phyloP scores from a whole-genome alignment of 2,888 invertebrate genomes.

The Cremastinae sp. region DNA sequence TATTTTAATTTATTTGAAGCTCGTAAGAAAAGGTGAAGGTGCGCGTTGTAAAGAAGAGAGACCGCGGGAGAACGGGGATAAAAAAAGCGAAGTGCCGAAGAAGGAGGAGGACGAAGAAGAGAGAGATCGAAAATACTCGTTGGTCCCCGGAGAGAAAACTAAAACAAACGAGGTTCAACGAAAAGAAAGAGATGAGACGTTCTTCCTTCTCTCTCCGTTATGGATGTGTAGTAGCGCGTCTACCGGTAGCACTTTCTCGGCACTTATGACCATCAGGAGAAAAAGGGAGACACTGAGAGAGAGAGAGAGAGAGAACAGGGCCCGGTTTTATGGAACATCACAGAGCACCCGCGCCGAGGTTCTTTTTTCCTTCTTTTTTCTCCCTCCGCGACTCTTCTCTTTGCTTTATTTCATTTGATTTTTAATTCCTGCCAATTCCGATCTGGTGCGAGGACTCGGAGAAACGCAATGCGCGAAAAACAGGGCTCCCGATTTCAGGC shows the following conservation, averaged over 20 bases:
- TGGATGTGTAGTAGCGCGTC: constrained; percentile 27
- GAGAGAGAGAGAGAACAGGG: constrained; percentile 43
- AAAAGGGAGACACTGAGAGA: constrained; percentile 43
- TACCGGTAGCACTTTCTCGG: constrained; percentile 54
- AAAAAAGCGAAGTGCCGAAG: constrained; percentile 63
- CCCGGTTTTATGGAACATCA: constrained; percentile 70
- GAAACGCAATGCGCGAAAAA: constrained; percentile 65
- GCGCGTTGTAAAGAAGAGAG: constrained; percentile 31
- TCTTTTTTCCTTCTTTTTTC: constrained; percentile 65
- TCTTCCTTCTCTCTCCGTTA: constrained; percentile 1
- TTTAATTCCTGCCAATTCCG: constrained; percentile 74
- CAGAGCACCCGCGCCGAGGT: constrained; percentile 70
- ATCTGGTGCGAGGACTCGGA: constrained; percentile 58
- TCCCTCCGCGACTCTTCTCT: constrained; percentile 66
- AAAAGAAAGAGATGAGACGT: constrained; percentile 35
- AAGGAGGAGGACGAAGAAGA: constrained; percentile 54
- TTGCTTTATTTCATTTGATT: constrained; percentile 74
- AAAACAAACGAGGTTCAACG: constrained; percentile 47
- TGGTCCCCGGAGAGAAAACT: constrained; percentile 59
- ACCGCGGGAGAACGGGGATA: constrained; percentile 46
- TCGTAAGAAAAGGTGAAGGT: constrained; percentile 32
- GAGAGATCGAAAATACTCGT: constrained; percentile 57
- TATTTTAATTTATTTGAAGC: constrained; percentile 16
- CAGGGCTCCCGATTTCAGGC: constrained; percentile 48
- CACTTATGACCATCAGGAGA: constrained; percentile 42